Conservation (phyloP, 2,888 invertebrate species). For the Alentia gelatinosa region DNA sequence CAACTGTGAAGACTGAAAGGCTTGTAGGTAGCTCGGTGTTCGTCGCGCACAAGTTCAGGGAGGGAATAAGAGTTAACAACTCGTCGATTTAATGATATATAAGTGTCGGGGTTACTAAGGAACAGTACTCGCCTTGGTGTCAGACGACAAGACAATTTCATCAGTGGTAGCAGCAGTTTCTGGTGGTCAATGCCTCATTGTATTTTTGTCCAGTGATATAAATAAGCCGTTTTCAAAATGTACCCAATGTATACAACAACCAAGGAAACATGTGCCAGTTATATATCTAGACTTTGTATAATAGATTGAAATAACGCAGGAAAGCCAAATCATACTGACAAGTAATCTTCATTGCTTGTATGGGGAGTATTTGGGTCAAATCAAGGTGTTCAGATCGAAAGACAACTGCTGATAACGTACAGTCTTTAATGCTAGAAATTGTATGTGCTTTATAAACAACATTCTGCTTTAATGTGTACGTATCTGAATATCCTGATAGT, state of each 20-base stretch:
- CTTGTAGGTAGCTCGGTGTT: not conserved
- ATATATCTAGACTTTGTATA: slow-evolving; percentile 24
- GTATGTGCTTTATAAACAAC: slow-evolving; percentile 16
- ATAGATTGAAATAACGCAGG: not conserved
- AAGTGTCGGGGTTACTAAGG: not conserved
- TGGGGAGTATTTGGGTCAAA: not conserved
- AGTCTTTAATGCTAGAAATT: slow-evolving; percentile 25
- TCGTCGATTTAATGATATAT: too few relatives aligned
- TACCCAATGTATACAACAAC: not conserved
- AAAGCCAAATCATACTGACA: slow-evolving; percentile 13
- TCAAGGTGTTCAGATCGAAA: slow-evolving; percentile 5
- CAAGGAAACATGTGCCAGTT: slow-evolving; percentile 8
- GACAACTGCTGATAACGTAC: slow-evolving; percentile 50
- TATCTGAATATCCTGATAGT: slow-evolving; percentile 5
- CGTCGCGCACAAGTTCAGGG: slow-evolving; percentile 9
- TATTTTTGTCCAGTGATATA: slow-evolving; percentile 30
- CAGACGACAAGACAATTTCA: not conserved
- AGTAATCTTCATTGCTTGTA: not conserved
- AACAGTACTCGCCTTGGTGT: not conserved
- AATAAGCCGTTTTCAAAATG: slow-evolving; percentile 14
- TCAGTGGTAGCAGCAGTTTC: slow-evolving; percentile 35
- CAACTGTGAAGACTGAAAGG: not conserved
- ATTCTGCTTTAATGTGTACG: slow-evolving; percentile 6
- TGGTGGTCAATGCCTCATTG: slow-evolving; percentile 8
- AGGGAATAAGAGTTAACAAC: not conserved